Base-by-base conservation (phyloP, 2,888 invertebrate genomes). In the Patella depressa region DNA sequence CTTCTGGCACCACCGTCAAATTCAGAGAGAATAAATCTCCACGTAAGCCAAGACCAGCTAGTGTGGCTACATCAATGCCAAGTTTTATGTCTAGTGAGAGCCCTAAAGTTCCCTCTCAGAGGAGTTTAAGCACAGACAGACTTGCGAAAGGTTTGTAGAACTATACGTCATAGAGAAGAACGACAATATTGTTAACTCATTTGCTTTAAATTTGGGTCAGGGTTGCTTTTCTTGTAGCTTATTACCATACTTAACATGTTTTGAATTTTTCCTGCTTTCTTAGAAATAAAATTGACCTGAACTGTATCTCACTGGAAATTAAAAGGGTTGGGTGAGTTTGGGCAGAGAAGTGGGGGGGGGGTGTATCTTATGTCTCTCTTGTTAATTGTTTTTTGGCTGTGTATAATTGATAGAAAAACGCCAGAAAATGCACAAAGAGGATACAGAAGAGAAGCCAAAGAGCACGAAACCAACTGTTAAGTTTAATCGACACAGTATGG, bases 41-140 rank as follows among this genome's bases (percentile, higher is more conserved):
- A 4, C 79, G 88, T 77, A 89, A 89, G 79, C 88, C 87, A 71
- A 84, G 89, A 54, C 89, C 89, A 69, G 86, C 87, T 53, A 88
- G 88, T 84, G 87, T 89, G 65, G 89, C 88, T 7, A 85, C 87
- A 29, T 88, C 86, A 9, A 86, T 88, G 85, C 89, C 89, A 45
- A 87, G 86, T 77, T 88, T 89, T 79, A 83, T 86, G 53, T 78
- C 81, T 34, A 79, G 86, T 70, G 85, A 84, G 24, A 78, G 78
- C 15, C 85, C 85, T 1, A 85, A 84, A 73, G 75, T 84, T 15
- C 74, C 81, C 55, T 78, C 82, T 24, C 85, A 86, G 9, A 80
- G 88, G 72, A 88, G 89, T 79, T 86, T 87, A 76, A 89, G 89
- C 74, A 84, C 87, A 17, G 89, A 88, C 72, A 82, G 88, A 75